Conservation (phyloP, 2,113 vertebrate genomes). For the Carlito syrichta region DNA sequence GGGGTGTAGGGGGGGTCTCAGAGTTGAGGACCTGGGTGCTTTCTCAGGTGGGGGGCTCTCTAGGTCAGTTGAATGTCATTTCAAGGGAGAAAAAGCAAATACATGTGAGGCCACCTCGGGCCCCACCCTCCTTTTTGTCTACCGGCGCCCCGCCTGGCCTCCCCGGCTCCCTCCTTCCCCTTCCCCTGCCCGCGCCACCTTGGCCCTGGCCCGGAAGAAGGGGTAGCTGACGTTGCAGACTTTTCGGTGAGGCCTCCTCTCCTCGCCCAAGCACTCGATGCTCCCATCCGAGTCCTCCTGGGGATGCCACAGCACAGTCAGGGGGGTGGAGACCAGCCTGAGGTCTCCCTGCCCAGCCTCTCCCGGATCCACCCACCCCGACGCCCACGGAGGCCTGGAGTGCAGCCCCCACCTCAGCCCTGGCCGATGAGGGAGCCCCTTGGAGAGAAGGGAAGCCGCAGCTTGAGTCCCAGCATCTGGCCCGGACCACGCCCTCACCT, state of each 20-base stretch:
- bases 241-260: constrained; percentile 82
- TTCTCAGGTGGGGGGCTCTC: not conserved
- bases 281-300: constrained; percentile 91
- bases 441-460: no score
- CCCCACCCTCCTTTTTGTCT: not conserved
- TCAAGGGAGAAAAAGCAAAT: not conserved
- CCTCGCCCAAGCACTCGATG: constrained; percentile 88
- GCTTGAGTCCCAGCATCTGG: not conserved
- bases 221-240: constrained; percentile 94
- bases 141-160: not conserved
- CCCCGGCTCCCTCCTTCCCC: not conserved
- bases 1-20: not conserved
- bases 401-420: no score
- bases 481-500: constrained; percentile 78
- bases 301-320: not conserved
- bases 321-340: not conserved
- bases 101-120: not conserved
- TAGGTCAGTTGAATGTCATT: not conserved
- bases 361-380: fast-evolving
- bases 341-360: not conserved
- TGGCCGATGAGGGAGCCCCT: no score
- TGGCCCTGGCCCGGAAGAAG: constrained; percentile 93
- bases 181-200: constrained; percentile 83
- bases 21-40: not conserved
- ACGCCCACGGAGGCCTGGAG: not conserved